Percentiles rank a stretch among this genome's conserved stretches.
Conservation (phyloP, 2,113 vertebrate genomes). For the Plecotus auritus region DNA sequence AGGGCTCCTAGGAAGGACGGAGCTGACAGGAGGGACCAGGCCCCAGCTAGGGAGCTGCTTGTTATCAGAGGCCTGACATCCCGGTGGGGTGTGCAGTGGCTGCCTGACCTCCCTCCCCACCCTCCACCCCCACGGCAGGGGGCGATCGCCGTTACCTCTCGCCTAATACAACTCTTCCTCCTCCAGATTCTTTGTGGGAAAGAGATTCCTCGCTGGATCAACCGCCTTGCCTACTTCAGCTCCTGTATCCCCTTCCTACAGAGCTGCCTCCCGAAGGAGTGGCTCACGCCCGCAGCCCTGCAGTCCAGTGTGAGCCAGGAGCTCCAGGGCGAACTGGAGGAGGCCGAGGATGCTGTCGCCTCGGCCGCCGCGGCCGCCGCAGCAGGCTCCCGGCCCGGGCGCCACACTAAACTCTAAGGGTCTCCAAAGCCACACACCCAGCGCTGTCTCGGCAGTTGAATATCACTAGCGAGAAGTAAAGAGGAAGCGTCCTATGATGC, state of each 20-base stretch:
- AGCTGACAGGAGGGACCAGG: background rate
- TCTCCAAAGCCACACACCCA: constrained; percentile 70
- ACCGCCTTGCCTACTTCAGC: constrained; percentile 99
- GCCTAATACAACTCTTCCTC: background rate
- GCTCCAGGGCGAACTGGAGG: constrained; percentile 94
- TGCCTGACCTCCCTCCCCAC: no score
- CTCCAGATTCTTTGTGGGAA: constrained; percentile 95
- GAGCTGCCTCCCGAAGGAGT: constrained; percentile 98
- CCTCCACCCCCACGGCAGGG: no score
- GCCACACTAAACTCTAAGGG: constrained; percentile 91
- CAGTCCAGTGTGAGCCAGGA: constrained; percentile 99
- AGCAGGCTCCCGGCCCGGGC: constrained; percentile 84
- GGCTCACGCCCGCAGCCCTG: constrained; percentile 96
- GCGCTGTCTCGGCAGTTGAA: constrained; percentile 74
- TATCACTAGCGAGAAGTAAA: constrained; percentile 70
- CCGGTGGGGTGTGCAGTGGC: background rate
- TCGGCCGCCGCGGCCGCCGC: constrained; percentile 84
- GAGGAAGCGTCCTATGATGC: constrained; percentile 75
- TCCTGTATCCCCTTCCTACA: constrained; percentile 99
- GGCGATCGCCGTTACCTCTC: background rate
- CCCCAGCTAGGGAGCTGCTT: background rate
- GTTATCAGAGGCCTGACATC: background rate
- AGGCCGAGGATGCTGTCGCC: constrained; percentile 93
- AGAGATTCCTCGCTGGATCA: constrained; percentile 98
- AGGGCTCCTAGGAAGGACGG: background rate